These are phyloP conservation scores for Myotis daubentonii DNA, from an alignment of 2,797 vertebrate genomes.

Conservation along the genomic window DNA sequence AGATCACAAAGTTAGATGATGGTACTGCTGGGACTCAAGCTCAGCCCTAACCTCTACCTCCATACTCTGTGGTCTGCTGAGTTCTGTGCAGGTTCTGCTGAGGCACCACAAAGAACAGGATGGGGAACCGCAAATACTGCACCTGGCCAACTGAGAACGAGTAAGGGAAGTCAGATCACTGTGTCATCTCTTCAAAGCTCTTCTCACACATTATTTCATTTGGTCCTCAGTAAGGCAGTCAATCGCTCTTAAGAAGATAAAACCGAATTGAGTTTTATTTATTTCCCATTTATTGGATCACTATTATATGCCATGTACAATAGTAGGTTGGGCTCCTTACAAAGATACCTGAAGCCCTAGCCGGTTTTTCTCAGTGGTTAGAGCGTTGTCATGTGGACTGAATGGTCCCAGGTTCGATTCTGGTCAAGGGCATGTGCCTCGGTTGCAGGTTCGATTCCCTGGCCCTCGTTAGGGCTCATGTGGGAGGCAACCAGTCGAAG, in stretches of 20 bases:
- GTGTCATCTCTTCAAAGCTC: not conserved
- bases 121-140: not conserved
- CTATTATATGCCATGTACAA: not conserved
- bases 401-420: too few relatives aligned
- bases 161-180: not conserved
- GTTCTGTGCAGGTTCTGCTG: not conserved
- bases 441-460: too few relatives aligned
- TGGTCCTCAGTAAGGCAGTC: not conserved
- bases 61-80: not conserved
- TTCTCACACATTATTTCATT: not conserved
- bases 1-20: slow-evolving; percentile 3
- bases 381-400: too few relatives aligned
- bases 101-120: not conserved
- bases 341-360: too few relatives aligned
- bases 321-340: not conserved
- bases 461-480: too few relatives aligned
- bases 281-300: not conserved
- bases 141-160: not conserved
- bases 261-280: not conserved
- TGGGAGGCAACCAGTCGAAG: too few relatives aligned
- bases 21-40: not conserved
- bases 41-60: not conserved
- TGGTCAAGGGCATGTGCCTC: too few relatives aligned
- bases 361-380: too few relatives aligned
- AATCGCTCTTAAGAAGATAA: not conserved